A percentile compares a stretch with the other conserved stretches of the same genome.
These are phyloP conservation scores for Pelodytes ibericus DNA, from an alignment of 2,797 vertebrate genomes.

Conservation along the genomic window DNA sequence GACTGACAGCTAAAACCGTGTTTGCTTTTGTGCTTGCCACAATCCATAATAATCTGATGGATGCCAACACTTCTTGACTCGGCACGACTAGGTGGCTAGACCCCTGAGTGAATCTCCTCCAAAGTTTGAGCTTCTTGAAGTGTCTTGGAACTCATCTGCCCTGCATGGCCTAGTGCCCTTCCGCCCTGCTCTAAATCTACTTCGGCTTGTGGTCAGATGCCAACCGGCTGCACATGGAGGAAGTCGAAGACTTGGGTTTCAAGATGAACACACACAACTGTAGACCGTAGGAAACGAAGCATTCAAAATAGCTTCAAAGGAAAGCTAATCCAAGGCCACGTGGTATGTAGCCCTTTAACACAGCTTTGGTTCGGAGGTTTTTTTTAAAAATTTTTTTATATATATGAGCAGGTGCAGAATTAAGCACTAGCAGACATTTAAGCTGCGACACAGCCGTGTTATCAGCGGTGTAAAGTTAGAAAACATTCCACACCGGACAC, in stretches of 20 bases:
- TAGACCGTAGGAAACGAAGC: background rate
- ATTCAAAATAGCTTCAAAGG: slow-evolving; percentile 3
- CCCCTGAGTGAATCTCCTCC: too few relatives aligned
- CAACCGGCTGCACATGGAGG: background rate
- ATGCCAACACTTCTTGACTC: too few relatives aligned
- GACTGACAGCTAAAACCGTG: too few relatives aligned
- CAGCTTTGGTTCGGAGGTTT: background rate
- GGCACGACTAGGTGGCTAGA: too few relatives aligned
- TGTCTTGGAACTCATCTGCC: too few relatives aligned
- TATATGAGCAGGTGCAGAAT: slow-evolving; percentile 5
- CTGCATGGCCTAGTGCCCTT: too few relatives aligned
- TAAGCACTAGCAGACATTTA: background rate
- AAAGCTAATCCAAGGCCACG: background rate
- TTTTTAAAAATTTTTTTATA: too few relatives aligned
- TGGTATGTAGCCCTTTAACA: background rate
- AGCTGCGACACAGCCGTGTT: background rate
- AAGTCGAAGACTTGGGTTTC: background rate
- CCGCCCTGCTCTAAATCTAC: too few relatives aligned
- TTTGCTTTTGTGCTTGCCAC: too few relatives aligned
- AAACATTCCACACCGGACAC: background rate
- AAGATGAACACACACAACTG: background rate
- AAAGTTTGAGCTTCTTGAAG: too few relatives aligned
- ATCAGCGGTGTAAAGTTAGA: background rate
- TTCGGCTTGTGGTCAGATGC: background rate
- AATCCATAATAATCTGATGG: too few relatives aligned